Evolutionary conservation across 37 sponge, comb jelly and placozoan genomes (phyloP), one percentile per base, ranked within the genome.

Genomic region (Aphrocallistes beatrix): DNA sequence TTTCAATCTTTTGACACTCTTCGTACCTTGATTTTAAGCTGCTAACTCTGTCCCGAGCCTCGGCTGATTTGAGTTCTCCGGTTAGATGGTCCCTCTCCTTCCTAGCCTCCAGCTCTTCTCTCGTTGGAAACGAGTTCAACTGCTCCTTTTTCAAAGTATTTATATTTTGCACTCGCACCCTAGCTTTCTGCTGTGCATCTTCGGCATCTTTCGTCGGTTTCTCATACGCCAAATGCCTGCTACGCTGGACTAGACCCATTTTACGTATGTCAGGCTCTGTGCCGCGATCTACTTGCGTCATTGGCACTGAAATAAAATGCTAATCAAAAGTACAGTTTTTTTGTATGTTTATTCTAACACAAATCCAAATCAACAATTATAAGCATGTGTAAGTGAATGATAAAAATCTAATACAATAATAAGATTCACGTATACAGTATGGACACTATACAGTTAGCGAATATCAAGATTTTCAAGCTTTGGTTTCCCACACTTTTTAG

Each of bases 401-500:
- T 21, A 13, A 60, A 3, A 32, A 60, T 60, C n/a, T 19, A 60
- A 60, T 60, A 60, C 6, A 28, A 60, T 30, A 25, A 13, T 47
- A 17, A 21, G 17, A 21, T 47, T 47, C 17, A 47, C 13, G 49
- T 21, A 47, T 47, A 17, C 13, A 47, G 49, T 47, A 32, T 60
- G n/a, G n/a, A n/a, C n/a, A n/a, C n/a, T n/a, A n/a, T n/a, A n/a
- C n/a, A n/a, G n/a, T 60, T 60, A 60, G 34, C 75, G 75, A 32
- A 60, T 60, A 28, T 60, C 75, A 19, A 60, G 75, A 60, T 60
- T 8, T 28, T 60, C 75, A 8, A 60, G 8, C 21, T 82, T 82
- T 10, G 38, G 83, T 37, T 38, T 87, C 21, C 88, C 84, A 51
- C 88, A 51, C 40, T 30, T 39, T 6, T 36, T 37, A 69, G 50